A percentile compares a stretch with the other conserved stretches of the same genome.
These are phyloP conservation scores for Atractosteus spatula DNA, from an alignment of 2,113 vertebrate species.

Conservation along the genomic window DNA sequence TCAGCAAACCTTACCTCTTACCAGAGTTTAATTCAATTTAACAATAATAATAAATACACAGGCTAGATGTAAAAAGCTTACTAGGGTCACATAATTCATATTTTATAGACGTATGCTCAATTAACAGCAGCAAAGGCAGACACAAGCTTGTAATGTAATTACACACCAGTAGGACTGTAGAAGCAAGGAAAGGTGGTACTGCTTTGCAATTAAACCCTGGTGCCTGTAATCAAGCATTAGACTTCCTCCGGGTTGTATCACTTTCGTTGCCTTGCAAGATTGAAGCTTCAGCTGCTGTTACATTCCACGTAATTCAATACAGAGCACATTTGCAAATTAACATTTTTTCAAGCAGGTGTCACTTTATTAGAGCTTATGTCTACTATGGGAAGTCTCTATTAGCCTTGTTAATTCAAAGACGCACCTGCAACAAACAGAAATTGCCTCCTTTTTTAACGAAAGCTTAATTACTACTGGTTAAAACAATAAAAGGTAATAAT, in stretches of 20 bases:
- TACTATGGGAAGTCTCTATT: not conserved
- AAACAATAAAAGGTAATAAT: not conserved
- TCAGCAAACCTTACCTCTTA: too few species aligned
- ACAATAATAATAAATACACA: not conserved
- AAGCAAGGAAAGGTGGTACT: not conserved
- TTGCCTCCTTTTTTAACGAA: not conserved
- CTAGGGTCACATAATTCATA: not conserved
- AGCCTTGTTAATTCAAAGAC: not conserved
- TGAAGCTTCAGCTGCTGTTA: not conserved
- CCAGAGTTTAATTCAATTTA: not conserved
- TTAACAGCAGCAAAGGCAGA: not conserved
- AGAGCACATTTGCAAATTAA: not conserved
- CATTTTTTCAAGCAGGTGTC: not conserved
- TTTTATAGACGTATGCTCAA: not conserved
- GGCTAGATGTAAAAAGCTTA: not conserved
- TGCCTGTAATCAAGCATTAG: not conserved
- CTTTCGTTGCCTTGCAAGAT: not conserved
- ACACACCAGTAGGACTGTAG: not conserved
- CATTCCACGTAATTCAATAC: not conserved
- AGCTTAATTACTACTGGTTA: not conserved
- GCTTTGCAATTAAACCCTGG: constrained; percentile 1
- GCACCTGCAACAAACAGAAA: not conserved
- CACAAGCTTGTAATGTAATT: not conserved
- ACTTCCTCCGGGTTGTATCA: not conserved
- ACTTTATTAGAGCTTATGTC: not conserved